Evolutionary conservation across 2,797 vertebrate genomes (phyloP), one percentile per base, ranked within the genome.

Genomic region (Odontamblyopus rebecca): DNA sequence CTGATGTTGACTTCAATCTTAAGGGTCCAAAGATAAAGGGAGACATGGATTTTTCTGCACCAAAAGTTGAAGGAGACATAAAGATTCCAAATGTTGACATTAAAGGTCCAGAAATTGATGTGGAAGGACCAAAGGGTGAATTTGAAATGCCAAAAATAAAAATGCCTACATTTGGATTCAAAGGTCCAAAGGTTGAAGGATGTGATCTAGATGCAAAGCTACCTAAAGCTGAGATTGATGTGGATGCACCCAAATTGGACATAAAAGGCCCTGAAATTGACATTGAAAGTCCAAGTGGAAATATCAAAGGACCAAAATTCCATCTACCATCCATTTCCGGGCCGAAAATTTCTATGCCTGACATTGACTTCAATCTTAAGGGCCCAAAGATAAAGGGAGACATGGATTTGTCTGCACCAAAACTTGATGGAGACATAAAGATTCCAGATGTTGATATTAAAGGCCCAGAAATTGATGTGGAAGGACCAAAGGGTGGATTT

Each of bases 121-220:
- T 82, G 0, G 67, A 77, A 1, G 26, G 44, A 1, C 19, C 70
- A 1, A 60, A 87, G 0, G 30, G 30, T 11, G 35, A 32, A 38
- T 23, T 63, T 38, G 15, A 63, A n/a, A 63, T 63, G 61, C 61
- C 32, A 2, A 38, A 63, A 41, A 2, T 41, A 0, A 73, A 72
- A 71, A 15, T 1, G 4, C 70, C 78, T 78, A 3, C 27, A 0
- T 63, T 88, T 61, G 62, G 68, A 0, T 0, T 79, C 0, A 87
- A 76, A 73, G 73, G 79, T 18, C 62, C 77, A 67, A 78, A 83
- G 0, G 0, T 83, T 2, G 76, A 91, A 65, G 82, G 73, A 35
- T 73, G 83, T 51, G 83, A 29, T 0, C 0, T 84, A 57, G 74
- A 85, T 6, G 11, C 81, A 0, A 61, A 73, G 0, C 15, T 38